These are phyloP conservation scores for Podarcis lilfordi DNA, from an alignment of 2,797 vertebrate genomes.

Conservation along the genomic window DNA sequence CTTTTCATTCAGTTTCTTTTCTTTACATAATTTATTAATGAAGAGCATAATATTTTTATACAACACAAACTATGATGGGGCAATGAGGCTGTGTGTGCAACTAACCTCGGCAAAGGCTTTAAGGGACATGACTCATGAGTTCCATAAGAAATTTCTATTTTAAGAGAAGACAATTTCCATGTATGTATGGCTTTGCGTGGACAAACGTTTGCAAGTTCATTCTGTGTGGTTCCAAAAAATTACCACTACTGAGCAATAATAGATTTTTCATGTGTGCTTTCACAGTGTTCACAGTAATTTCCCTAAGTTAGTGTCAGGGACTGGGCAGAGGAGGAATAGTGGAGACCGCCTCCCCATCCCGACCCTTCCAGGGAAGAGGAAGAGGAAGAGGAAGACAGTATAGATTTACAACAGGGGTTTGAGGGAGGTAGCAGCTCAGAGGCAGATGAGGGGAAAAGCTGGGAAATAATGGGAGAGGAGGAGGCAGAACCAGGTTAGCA, in stretches of 20 bases:
- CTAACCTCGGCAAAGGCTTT: constrained; percentile 18
- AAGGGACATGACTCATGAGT: not conserved
- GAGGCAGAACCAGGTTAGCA: no score
- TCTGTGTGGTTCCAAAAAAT: not conserved
- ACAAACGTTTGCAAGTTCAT: not conserved
- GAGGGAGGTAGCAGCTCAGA: no score
- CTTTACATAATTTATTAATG: constrained; percentile 65
- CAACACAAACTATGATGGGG: constrained; percentile 52
- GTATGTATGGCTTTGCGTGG: not conserved
- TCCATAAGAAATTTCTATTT: no score
- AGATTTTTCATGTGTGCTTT: not conserved
- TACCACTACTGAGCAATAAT: not conserved
- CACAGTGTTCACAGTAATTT: not conserved
- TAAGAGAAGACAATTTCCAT: not conserved
- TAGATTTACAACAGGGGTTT: no score
- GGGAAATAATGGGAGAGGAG: no score
- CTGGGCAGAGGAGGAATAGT: no score
- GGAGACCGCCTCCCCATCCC: no score
- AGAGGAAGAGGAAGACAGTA: no score
- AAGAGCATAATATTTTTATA: constrained; percentile 73
- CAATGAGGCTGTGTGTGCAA: constrained; percentile 31
- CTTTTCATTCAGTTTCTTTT: constrained; percentile 31
- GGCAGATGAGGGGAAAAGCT: no score
- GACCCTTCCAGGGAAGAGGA: no score
- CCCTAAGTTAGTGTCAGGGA: not conserved